Evolutionary conservation across 2,113 vertebrate species (phyloP), one percentile per base, ranked within the genome.

Genomic region (Catharus fuscescens): DNA sequence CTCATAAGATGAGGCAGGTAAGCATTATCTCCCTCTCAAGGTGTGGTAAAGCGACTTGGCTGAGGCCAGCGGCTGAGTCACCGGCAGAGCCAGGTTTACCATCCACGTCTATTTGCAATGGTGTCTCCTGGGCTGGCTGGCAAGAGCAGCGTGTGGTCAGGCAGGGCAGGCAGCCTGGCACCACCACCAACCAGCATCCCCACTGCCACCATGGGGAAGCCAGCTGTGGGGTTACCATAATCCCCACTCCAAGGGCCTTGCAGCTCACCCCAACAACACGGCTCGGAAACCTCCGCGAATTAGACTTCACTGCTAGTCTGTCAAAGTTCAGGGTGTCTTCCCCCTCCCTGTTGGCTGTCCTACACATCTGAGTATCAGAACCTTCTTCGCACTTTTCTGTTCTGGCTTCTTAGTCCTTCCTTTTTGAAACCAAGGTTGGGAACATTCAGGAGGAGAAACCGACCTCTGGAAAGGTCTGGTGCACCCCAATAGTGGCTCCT

Each of bases 1-100:
- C 70, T 96, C 91, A 24, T 69, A 91, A 95, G 80, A 59, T 76
- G 93, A 95, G 73, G 92, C 9, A 95, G 89, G 94, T 80, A 81
- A 70, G 73, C 70, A 95, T 92, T 95, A 88, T 88, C 95, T 96
- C 72, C 79, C 45, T 92, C 72, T 92, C 77, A 71, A 97, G 93
- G 95, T 94, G 92, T 92, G 94, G 94, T 92, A 21, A 93, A 67
- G 90, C 5, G 44, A 80, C 88, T 86, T 90, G 88, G 88, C 74
- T 38, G 69, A 88, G 78, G 85, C 90, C 1, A 0, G 18, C 59
- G 81, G 52, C 50, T 94, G 92, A 96, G 90, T 96, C 85, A 96
- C 90, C 81, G 88, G 82, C 90, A 90, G 88, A 94, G 90, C 76
- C 77, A 80, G 93, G 90, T 80, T 92, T 78, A 69, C 87, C 71